phyloP scores from a whole-genome alignment of 2,797 vertebrate species.

The Masticophis lateralis region DNA sequence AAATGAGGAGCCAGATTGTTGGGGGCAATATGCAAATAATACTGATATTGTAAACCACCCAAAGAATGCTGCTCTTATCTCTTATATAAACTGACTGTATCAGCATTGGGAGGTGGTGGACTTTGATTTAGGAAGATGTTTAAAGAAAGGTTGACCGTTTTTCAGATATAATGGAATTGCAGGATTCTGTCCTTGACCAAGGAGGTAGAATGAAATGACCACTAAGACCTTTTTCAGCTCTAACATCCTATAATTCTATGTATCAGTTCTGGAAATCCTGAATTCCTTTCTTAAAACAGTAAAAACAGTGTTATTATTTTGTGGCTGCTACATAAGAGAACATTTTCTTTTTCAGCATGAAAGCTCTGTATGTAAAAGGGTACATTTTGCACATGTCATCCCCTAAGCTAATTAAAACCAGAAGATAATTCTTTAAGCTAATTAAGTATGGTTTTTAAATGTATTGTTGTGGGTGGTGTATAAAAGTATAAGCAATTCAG shows the following conservation, averaged over 20 bases:
- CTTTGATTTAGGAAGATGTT: background rate
- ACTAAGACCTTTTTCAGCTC: background rate
- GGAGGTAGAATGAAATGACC: background rate
- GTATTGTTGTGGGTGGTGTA: slow-evolving; percentile 5
- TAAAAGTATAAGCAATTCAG: slow-evolving; percentile 12
- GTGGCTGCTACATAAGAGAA: background rate
- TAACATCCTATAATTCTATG: background rate
- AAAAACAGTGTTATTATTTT: background rate
- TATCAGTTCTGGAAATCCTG: fast-evolving
- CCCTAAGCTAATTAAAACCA: background rate
- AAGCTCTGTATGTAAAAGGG: background rate
- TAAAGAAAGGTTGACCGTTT: background rate
- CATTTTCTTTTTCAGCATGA: background rate
- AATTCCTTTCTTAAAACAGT: background rate
- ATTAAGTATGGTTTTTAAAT: slow-evolving; percentile 19
- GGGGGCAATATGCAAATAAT: background rate
- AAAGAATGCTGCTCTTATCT: background rate
- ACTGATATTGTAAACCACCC: background rate
- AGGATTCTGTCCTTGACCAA: background rate
- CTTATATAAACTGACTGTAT: background rate
- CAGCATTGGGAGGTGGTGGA: background rate
- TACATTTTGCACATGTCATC: background rate
- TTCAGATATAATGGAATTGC: background rate
- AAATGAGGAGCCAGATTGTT: background rate
- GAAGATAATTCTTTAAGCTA: slow-evolving; percentile 11